Percentiles rank a stretch among this genome's conserved stretches.
These are phyloP conservation scores for Strix aluco DNA, from an alignment of 2,113 vertebrate species.

Conservation along the genomic window DNA sequence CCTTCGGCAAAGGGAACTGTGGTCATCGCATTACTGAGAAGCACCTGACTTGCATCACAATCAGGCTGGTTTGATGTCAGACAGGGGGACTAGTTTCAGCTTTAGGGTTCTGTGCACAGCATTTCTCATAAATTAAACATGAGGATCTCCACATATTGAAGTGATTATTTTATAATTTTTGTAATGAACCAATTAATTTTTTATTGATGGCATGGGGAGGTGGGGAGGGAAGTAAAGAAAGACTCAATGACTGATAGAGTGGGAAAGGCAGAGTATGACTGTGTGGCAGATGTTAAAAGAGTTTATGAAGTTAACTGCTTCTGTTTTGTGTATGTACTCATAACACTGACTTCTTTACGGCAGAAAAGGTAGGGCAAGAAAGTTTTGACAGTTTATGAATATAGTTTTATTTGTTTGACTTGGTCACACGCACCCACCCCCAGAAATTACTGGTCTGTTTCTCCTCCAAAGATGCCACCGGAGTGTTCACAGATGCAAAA, in stretches of 20 bases:
- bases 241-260: not conserved
- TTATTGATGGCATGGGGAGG: not conserved
- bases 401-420: not conserved
- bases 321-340: not conserved
- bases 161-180: not conserved
- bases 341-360: not conserved
- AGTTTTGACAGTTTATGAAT: not conserved
- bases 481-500: not conserved
- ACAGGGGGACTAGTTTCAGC: constrained; percentile 15
- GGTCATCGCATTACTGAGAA: not conserved
- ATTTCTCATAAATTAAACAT: constrained; percentile 18
- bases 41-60: not conserved
- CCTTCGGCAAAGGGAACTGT: not conserved
- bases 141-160: constrained; percentile 1
- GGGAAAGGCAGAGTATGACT: not conserved
- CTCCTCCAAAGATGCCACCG: not conserved
- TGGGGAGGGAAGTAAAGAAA: not conserved
- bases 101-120: not conserved
- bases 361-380: not conserved
- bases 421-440: not conserved
- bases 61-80: not conserved
- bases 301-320: not conserved
- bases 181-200: not conserved
- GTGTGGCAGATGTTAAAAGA: not conserved
- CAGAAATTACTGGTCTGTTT: not conserved